Evolutionary conservation across 2,888 invertebrate species (phyloP).

Genomic region (Griposia aprilina): DNA sequence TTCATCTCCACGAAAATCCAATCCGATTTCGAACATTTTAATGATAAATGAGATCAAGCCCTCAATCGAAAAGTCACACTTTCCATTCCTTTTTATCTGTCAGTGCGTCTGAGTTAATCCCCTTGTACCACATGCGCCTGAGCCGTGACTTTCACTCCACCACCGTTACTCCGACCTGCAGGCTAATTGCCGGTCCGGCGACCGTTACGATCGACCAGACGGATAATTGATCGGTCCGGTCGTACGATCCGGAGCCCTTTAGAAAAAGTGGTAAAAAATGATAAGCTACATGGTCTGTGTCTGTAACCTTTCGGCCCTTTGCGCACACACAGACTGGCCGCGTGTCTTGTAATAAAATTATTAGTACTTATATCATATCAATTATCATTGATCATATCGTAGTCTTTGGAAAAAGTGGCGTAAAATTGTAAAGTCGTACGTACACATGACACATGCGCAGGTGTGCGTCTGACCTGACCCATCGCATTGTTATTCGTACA

Average conservation of each 20-base stretch:
- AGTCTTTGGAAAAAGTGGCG: slow-evolving; percentile 12
- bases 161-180: slow-evolving; percentile 37
- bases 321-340: neutral
- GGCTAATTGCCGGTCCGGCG: slow-evolving; percentile 41
- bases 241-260: slow-evolving; percentile 22
- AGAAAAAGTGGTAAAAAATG: slow-evolving; percentile 45
- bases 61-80: slow-evolving; percentile 34
- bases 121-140: slow-evolving; percentile 10
- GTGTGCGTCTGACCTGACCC: neutral
- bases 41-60: slow-evolving; percentile 19
- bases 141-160: slow-evolving; percentile 44
- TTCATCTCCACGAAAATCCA: neutral
- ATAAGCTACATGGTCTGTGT: slow-evolving; percentile 10
- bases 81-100: slow-evolving; percentile 27
- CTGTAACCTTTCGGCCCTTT: slow-evolving; percentile 29
- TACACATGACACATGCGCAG: neutral
- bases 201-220: slow-evolving; percentile 46
- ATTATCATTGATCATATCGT: neutral
- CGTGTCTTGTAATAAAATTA: slow-evolving; percentile 11
- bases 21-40: neutral
- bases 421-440: slow-evolving; percentile 19
- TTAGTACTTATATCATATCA: neutral
- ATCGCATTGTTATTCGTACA: neutral
- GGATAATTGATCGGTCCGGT: slow-evolving; percentile 37
- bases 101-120: slow-evolving; percentile 30